phyloP scores from a whole-genome alignment of 2,797 vertebrate species.

The Halcyon smyrnensis region DNA sequence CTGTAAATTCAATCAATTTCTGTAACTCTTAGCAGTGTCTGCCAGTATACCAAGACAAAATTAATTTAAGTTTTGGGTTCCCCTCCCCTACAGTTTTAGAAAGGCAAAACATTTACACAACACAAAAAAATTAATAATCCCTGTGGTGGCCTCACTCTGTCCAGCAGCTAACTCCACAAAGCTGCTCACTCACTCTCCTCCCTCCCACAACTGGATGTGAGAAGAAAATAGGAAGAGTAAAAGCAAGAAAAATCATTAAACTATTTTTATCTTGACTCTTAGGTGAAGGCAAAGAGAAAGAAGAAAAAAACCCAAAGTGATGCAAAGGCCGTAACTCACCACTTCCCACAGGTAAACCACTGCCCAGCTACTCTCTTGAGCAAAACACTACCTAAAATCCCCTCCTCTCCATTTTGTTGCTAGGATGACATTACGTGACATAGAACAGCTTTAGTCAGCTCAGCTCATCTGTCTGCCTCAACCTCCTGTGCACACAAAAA shows the following conservation, averaged over 20 bases:
- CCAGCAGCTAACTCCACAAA: neutral
- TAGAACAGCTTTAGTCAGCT: neutral
- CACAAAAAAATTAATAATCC: neutral
- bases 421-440: rapidly evolving
- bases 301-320: neutral
- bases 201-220: rapidly evolving
- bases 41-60: neutral
- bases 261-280: too few relatives aligned
- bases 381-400: neutral
- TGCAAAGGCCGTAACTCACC: neutral
- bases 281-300: neutral
- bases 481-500: neutral
- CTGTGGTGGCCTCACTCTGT: neutral
- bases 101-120: neutral
- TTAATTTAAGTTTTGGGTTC: rapidly evolving
- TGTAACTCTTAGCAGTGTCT: neutral
- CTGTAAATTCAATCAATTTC: neutral
- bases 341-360: rapidly evolving
- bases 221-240: neutral
- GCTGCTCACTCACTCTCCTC: neutral
- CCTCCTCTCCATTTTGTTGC: neutral
- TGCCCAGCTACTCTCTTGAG: too few relatives aligned
- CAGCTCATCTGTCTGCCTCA: neutral
- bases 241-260: neutral
- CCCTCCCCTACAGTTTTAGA: neutral